Conservation (phyloP, 1,140 invertebrate species). For the Papilio dardanus region DNA sequence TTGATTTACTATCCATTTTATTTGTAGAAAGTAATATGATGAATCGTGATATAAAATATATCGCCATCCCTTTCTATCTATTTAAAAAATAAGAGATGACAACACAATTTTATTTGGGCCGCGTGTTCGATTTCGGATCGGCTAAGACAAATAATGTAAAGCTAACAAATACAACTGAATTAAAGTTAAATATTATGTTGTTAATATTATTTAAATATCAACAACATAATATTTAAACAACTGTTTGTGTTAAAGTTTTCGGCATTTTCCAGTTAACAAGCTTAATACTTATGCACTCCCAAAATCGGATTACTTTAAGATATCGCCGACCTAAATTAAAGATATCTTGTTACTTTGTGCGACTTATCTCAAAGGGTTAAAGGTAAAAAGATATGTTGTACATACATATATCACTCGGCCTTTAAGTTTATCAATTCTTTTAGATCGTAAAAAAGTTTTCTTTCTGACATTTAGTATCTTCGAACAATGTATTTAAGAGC, state of each 20-base stretch:
- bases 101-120: too few relatives aligned
- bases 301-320: not conserved
- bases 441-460: not conserved
- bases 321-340: not conserved
- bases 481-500: not conserved
- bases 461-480: not conserved
- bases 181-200: too few relatives aligned
- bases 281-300: not conserved
- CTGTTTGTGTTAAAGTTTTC: not conserved
- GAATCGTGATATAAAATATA: too few relatives aligned
- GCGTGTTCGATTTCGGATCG: too few relatives aligned
- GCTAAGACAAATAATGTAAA: too few relatives aligned
- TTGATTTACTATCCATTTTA: too few relatives aligned
- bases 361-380: not conserved
- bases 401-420: not conserved
- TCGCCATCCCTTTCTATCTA: too few relatives aligned
- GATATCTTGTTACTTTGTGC: not conserved
- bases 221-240: too few relatives aligned
- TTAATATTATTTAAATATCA: too few relatives aligned
- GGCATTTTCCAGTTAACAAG: not conserved
- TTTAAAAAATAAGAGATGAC: too few relatives aligned
- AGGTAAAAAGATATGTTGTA: not conserved
- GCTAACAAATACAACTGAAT: too few relatives aligned
- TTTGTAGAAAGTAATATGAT: not conserved
- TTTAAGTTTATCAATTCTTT: not conserved